Evolutionary conservation across 1,140 invertebrate genomes (phyloP).

Genomic region (Cydia amplana): DNA sequence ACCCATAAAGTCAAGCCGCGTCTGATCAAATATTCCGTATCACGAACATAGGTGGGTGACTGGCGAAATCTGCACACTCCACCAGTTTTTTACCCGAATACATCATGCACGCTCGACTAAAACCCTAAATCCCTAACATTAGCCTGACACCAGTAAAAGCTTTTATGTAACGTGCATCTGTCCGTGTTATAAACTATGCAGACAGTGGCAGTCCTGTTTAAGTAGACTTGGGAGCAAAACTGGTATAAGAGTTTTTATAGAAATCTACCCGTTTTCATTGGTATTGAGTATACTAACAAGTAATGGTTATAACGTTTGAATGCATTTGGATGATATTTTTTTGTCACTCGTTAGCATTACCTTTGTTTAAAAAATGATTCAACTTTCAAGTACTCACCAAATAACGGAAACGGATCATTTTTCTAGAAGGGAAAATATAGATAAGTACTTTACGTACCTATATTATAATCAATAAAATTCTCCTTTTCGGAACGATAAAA

Average conservation of each 20-base stretch:
- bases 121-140: not conserved
- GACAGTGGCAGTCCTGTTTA: not conserved
- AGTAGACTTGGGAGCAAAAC: not conserved
- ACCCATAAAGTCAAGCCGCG: not conserved
- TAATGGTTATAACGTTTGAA: too few species aligned
- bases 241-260: too few species aligned
- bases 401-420: too few species aligned
- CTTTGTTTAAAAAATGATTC: too few species aligned
- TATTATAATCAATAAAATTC: too few species aligned
- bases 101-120: not conserved
- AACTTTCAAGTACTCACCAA: too few species aligned
- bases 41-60: not conserved
- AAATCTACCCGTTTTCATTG: too few species aligned
- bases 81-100: not conserved
- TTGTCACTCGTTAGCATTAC: too few species aligned
- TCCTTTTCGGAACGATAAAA: not conserved
- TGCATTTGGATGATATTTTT: too few species aligned
- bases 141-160: not conserved
- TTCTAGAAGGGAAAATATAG: too few species aligned
- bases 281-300: too few species aligned
- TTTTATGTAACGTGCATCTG: not conserved
- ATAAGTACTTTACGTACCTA: too few species aligned
- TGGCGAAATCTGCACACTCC: not conserved
- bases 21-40: not conserved
- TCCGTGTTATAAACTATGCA: not conserved